Base-by-base conservation (phyloP, 2,888 invertebrate genomes). In the Sarcophaga rosellei region DNA sequence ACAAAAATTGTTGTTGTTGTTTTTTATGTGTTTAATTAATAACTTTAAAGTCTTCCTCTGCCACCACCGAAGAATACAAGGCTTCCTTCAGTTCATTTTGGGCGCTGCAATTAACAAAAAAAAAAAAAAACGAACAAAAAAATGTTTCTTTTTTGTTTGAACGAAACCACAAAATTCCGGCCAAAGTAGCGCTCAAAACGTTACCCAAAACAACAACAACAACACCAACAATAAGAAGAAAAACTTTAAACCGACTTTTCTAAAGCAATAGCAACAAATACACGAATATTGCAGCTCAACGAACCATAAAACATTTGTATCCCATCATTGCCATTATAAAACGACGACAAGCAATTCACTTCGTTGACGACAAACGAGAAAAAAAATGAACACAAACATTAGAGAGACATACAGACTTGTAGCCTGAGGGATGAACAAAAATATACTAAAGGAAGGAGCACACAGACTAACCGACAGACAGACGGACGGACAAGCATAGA, bases 281-380 rank as follows among this genome's bases (percentile, higher is more conserved):
- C 21, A 85, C 66, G 53, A 79, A 76, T 80, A 86, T 69, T 77
- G 80, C 83, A 86, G 77, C 80, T 83, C 77, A 86, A 81, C 86
- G 83, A 86, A 83, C 86, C 86, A 77, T 81, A 69, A 86, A 80
- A 73, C 73, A 74, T 73, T 82, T 81, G 45, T 25, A 76, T 62
- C 35, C 45, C 79, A 66, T 70, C 70, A 68, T 57, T 63, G 35
- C 35, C 35, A 35, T 35, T 35, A 10, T 35, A 35, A 35, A 35
- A 35, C 35, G 35, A 35, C 35, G 35, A 35, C 35, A 35, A 35
- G 35, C 35, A 8, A 35, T 35, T 35, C 35, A 35, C 35, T 10
- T 35, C 10, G 35, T 35, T 35, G 35, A 35, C 35, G 35, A 45
- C 59, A 57, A 61, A 53, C 20, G 1, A 59, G 25, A 47, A 72